Percentiles rank a stretch among this genome's conserved stretches.
Conservation (phyloP, 2,113 vertebrate genomes). For the Heloderma charlesbogerti region DNA sequence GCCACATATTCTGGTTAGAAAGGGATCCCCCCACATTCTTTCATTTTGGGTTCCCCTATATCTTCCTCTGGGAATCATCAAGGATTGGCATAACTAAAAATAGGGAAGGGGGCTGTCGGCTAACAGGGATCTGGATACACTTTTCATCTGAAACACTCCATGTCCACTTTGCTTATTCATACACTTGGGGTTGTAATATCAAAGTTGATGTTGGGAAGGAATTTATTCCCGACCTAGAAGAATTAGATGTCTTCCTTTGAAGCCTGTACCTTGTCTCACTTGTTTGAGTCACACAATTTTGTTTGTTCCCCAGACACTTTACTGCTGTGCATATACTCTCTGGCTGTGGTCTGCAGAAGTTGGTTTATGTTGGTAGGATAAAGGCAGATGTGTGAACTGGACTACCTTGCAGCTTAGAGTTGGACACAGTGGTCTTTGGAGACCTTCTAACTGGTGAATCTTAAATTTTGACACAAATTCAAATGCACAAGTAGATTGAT, state of each 20-base stretch:
- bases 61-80: background rate
- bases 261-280: background rate
- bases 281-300: background rate
- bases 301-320: background rate
- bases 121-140: background rate
- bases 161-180: background rate
- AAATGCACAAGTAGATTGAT: background rate
- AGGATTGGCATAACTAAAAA: background rate
- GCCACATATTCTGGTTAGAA: background rate
- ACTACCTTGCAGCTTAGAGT: background rate
- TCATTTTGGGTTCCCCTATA: background rate
- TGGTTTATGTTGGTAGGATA: background rate
- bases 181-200: background rate
- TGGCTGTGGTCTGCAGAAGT: background rate
- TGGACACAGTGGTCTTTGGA: background rate
- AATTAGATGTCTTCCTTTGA: background rate
- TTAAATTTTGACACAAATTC: background rate
- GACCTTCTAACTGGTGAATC: background rate
- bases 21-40: background rate
- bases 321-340: background rate
- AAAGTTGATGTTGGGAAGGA: background rate
- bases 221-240: background rate
- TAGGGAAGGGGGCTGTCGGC: background rate
- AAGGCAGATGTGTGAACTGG: background rate
- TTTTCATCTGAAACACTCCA: background rate